phyloP scores from a whole-genome alignment of 2,113 vertebrate species.

The Microcebus lehilahytsara region DNA sequence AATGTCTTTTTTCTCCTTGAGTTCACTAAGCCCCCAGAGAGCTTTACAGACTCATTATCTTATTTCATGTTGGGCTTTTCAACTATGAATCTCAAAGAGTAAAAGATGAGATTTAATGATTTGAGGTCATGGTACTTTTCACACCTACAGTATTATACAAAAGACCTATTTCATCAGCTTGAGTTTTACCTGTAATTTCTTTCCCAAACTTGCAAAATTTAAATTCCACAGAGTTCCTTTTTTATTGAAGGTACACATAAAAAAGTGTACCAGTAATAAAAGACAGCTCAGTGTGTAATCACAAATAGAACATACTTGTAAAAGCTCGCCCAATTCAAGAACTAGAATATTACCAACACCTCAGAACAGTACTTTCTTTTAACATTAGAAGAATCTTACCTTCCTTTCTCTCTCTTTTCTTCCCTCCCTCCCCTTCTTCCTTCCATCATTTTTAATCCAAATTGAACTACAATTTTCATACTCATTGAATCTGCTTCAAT shows the following conservation, averaged over 20 bases:
- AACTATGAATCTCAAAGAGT: constrained; percentile 67
- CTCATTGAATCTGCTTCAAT: neutral
- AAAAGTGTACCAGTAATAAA: neutral
- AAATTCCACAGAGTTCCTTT: constrained; percentile 44
- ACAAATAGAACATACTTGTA: neutral
- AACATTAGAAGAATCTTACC: neutral
- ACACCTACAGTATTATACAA: neutral
- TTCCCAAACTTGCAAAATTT: constrained; percentile 31
- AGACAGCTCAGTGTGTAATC: neutral
- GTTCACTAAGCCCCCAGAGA: constrained; percentile 75
- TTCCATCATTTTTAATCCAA: neutral
- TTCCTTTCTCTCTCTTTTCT: neutral
- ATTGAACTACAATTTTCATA: neutral
- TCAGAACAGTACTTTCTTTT: neutral
- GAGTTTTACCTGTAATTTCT: constrained; percentile 56
- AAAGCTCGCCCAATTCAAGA: neutral
- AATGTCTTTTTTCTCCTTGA: constrained; percentile 78
- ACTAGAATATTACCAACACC: neutral
- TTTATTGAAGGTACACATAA: neutral
- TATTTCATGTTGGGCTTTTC: constrained; percentile 69
- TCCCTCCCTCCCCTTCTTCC: neutral
- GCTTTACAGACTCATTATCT: constrained; percentile 72
- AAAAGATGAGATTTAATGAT: constrained; percentile 73
- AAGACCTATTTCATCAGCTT: constrained; percentile 49
- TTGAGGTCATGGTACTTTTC: constrained; percentile 65